phyloP scores from a whole-genome alignment of 2,113 vertebrate species.

The Antechinus stuartii region DNA sequence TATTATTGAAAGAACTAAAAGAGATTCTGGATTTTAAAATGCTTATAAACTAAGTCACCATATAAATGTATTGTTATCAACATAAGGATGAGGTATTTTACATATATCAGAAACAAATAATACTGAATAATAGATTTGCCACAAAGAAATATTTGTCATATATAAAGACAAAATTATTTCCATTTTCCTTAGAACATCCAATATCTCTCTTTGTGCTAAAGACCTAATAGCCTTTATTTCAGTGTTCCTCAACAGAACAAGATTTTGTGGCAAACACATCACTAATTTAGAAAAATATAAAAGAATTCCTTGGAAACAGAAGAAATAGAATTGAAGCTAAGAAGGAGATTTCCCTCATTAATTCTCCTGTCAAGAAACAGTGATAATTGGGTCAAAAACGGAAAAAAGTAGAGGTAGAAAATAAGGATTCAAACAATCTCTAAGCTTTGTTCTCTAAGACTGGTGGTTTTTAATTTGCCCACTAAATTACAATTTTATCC shows the following conservation, averaged over 20 bases:
- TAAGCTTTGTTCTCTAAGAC: not conserved
- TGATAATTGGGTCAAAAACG: not conserved
- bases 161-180: not conserved
- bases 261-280: not conserved
- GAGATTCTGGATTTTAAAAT: not conserved
- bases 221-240: not conserved
- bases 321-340: not conserved
- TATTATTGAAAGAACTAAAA: not conserved
- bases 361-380: not conserved
- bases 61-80: not conserved
- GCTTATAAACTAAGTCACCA: not conserved
- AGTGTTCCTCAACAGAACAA: not conserved
- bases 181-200: not conserved
- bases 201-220: not conserved
- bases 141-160: not conserved
- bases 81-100: not conserved
- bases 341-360: not conserved
- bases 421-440: not conserved
- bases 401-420: not conserved
- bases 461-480: constrained; percentile 11
- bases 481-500: constrained; percentile 4
- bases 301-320: not conserved
- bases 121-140: not conserved
- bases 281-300: not conserved
- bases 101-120: not conserved